A percentile compares a stretch with the other conserved stretches of the same genome.
These are phyloP conservation scores for Cybosia mesomella DNA, from an alignment of 2,888 invertebrate species.

Conservation along the genomic window DNA sequence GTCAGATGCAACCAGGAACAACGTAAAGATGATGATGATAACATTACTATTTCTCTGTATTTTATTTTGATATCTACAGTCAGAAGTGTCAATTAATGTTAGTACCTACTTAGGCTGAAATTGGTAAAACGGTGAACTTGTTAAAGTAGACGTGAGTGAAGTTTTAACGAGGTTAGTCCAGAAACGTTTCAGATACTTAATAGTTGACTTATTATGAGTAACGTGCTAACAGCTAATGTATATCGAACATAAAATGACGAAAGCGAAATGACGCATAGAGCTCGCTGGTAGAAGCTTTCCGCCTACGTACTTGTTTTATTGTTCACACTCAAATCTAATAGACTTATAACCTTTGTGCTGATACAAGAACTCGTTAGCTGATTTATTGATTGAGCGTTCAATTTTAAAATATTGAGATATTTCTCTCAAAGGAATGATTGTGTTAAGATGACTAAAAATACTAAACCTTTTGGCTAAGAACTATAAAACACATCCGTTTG, in stretches of 20 bases:
- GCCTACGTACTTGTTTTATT: constrained; percentile 3
- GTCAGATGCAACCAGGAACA: no score
- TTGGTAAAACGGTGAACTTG: constrained; percentile 60
- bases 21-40: not conserved
- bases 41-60: not conserved
- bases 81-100: constrained; percentile 60
- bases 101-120: constrained; percentile 58
- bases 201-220: constrained; percentile 51
- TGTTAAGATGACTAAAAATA: no score
- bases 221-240: constrained; percentile 26
- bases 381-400: not conserved
- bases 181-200: constrained; percentile 58
- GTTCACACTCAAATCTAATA: not conserved
- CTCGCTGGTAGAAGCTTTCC: not conserved
- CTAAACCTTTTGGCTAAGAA: not conserved
- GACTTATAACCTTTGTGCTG: not conserved
- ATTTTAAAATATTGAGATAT: not conserved
- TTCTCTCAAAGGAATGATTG: no score
- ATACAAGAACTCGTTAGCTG: constrained; percentile 2
- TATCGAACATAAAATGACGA: constrained; percentile 17
- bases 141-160: constrained; percentile 70
- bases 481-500: not conserved
- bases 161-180: constrained; percentile 71
- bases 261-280: not conserved
- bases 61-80: constrained; percentile 18